Percentiles rank a stretch among this genome's conserved stretches.
phyloP scores from a whole-genome alignment of 2,113 vertebrate species.

The Ptilorrhoa leucosticta region DNA sequence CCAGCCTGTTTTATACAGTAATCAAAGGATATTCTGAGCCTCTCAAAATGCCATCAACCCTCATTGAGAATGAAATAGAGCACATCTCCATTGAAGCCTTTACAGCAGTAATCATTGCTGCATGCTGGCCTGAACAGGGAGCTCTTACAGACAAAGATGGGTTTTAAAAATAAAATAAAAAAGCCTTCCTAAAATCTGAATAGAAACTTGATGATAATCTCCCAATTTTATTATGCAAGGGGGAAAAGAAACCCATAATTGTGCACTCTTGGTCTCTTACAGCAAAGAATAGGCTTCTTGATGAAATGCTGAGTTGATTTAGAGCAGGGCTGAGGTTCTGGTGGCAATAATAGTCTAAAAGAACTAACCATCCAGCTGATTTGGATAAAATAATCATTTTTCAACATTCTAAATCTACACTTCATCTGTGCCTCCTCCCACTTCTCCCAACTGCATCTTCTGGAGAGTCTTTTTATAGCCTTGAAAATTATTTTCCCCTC shows the following conservation, averaged over 20 bases:
- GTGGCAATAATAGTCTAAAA: slow-evolving; percentile 43
- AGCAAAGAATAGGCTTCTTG: slow-evolving; percentile 70
- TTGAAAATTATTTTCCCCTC: not conserved
- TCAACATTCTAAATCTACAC: slow-evolving; percentile 58
- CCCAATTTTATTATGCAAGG: slow-evolving; percentile 61
- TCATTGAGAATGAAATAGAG: slow-evolving; percentile 78
- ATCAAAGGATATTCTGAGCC: slow-evolving; percentile 80
- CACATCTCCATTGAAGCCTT: slow-evolving; percentile 66
- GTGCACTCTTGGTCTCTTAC: slow-evolving; percentile 52
- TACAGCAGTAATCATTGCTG: slow-evolving; percentile 69
- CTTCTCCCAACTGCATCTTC: not conserved
- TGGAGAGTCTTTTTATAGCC: slow-evolving; percentile 42
- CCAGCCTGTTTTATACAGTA: slow-evolving; percentile 57
- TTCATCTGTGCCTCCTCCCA: slow-evolving; percentile 10
- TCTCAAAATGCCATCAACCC: slow-evolving; percentile 77
- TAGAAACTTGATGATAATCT: slow-evolving; percentile 82
- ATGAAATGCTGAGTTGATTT: slow-evolving; percentile 68
- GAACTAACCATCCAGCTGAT: slow-evolving; percentile 58
- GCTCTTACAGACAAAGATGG: slow-evolving; percentile 65
- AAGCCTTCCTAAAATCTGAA: slow-evolving; percentile 72
- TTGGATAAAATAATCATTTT: slow-evolving; percentile 66
- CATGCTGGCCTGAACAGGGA: slow-evolving; percentile 61
- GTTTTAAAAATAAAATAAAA: slow-evolving; percentile 60
- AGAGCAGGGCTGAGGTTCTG: slow-evolving; percentile 42
- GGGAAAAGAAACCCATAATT: slow-evolving; percentile 65